These are phyloP conservation scores for Lethenteron reissneri DNA, from an alignment of 2,113 vertebrate species.

Conservation along the genomic window DNA sequence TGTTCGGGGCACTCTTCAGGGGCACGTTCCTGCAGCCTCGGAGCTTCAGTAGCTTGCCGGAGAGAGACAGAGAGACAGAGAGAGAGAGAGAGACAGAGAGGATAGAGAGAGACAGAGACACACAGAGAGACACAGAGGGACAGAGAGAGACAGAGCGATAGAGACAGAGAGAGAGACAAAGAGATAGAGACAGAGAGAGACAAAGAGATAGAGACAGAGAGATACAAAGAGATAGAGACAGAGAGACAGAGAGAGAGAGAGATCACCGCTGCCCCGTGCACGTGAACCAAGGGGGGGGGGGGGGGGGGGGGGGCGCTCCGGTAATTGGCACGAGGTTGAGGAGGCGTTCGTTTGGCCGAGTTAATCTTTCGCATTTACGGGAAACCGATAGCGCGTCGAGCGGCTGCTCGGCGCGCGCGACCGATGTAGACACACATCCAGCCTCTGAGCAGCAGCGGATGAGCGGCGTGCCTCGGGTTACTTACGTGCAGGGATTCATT, in stretches of 20 bases:
- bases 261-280: not conserved
- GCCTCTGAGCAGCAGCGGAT: too few relatives aligned
- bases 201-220: not conserved
- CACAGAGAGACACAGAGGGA: not conserved
- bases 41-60: not conserved
- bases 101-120: not conserved
- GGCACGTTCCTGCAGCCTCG: too few relatives aligned
- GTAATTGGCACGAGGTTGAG: too few relatives aligned
- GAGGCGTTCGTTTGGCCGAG: too few relatives aligned
- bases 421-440: too few relatives aligned
- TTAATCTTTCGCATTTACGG: too few relatives aligned
- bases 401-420: too few relatives aligned
- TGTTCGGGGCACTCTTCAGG: too few relatives aligned
- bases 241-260: not conserved
- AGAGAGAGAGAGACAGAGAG: not conserved
- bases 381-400: too few relatives aligned
- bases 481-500: too few relatives aligned
- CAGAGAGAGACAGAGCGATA: not conserved
- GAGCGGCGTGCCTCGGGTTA: too few relatives aligned
- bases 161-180: not conserved
- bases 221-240: not conserved
- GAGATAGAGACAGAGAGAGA: not conserved
- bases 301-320: not conserved
- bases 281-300: not conserved
- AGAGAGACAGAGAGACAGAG: not conserved